Evolutionary conservation across 2,888 invertebrate genomes (phyloP).

Genomic region (Caenorhabditis sp.): DNA sequence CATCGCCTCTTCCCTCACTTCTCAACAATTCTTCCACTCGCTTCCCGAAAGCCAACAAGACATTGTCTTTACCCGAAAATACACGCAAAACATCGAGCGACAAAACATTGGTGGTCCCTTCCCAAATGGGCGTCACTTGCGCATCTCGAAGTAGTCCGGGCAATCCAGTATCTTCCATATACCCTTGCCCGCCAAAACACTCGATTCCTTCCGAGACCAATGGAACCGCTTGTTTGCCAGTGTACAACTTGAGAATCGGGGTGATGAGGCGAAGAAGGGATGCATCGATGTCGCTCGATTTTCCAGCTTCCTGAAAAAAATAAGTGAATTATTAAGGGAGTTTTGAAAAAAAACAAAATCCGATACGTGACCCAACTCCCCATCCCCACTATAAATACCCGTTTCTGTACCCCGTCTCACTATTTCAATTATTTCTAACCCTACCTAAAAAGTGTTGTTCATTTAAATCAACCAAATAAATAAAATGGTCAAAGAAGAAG

Average conservation of each 20-base stretch:
- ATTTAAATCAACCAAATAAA: too few relatives aligned
- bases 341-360: too few relatives aligned
- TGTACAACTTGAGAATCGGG: constrained; percentile 75
- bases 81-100: constrained; percentile 75
- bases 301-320: constrained; percentile 71
- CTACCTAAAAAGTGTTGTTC: too few relatives aligned
- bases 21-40: constrained; percentile 62
- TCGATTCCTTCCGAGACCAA: constrained; percentile 75
- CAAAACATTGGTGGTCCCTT: constrained; percentile 76
- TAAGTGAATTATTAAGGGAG: too few relatives aligned
- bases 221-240: constrained; percentile 75
- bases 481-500: too few relatives aligned
- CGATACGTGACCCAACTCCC: too few relatives aligned
- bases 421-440: too few relatives aligned
- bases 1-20: not conserved
- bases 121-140: constrained; percentile 77
- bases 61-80: constrained; percentile 73
- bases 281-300: constrained; percentile 72
- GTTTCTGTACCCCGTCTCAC: too few relatives aligned
- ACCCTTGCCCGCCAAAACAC: constrained; percentile 76
- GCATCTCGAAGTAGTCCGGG: constrained; percentile 75
- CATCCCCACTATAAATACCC: too few relatives aligned
- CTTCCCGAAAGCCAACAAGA: constrained; percentile 70
- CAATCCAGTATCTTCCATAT: constrained; percentile 76
- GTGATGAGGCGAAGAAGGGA: constrained; percentile 74